Percentiles rank a stretch among this genome's conserved stretches.
These are phyloP conservation scores for Agonopterix arenella DNA, from an alignment of 2,888 invertebrate genomes.

Conservation along the genomic window DNA sequence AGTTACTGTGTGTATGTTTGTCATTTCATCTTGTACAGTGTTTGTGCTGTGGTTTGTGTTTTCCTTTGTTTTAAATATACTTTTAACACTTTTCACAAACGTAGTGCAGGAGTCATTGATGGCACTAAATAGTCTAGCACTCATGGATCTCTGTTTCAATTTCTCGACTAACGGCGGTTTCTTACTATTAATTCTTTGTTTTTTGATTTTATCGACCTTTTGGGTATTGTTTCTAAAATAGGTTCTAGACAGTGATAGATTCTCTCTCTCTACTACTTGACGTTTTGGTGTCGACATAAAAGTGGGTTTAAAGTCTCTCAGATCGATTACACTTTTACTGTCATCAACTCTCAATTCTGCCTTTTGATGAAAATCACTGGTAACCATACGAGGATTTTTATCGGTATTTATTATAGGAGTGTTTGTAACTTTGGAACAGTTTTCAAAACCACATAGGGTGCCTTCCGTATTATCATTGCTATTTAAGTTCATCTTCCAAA, in stretches of 20 bases:
- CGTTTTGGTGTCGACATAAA: conserved; percentile 47
- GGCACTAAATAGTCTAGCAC: conserved; percentile 41
- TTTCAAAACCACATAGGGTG: too few relatives aligned
- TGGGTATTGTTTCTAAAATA: not conserved
- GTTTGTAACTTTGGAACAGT: too few relatives aligned
- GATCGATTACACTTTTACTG: not conserved
- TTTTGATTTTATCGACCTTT: conserved; percentile 2
- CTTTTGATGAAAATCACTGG: too few relatives aligned
- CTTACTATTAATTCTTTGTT: conserved; percentile 4
- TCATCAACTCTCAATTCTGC: too few relatives aligned
- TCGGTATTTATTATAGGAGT: too few relatives aligned
- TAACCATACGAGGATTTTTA: too few relatives aligned
- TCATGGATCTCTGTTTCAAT: conserved; percentile 31
- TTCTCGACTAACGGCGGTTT: conserved; percentile 13
- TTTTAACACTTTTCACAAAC: conserved; percentile 47
- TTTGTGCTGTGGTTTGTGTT: not conserved
- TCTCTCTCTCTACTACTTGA: not conserved
- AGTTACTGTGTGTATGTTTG: not conserved
- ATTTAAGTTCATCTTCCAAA: too few relatives aligned
- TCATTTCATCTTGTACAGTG: not conserved
- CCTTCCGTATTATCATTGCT: too few relatives aligned
- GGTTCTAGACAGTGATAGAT: too few relatives aligned
- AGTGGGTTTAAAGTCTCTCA: conserved; percentile 33
- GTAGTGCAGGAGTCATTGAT: conserved; percentile 57
- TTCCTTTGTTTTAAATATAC: conserved; percentile 38